Evolutionary conservation across 2,797 vertebrate genomes (phyloP), one percentile per base, ranked within the genome.

Genomic region (Siniperca undulata): DNA sequence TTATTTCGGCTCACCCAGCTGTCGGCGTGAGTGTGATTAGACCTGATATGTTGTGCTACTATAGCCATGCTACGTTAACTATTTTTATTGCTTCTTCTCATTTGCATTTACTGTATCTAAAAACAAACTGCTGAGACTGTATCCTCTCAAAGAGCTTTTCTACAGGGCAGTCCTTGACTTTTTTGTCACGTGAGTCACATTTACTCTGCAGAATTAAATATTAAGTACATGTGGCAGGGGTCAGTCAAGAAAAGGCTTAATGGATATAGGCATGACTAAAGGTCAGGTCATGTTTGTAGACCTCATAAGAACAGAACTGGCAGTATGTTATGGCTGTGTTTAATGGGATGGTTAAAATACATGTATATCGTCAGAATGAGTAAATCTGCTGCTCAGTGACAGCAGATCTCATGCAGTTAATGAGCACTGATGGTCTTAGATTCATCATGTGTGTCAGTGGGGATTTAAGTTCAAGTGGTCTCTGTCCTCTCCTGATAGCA

Each of bases 1-100:
- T 13, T 95, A 94, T 90, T 97, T 95, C 55, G 95, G 95, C 79
- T 72, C 92, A n/a, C 93, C 93, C 55, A 92, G 22, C 66, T 97
- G 96, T 86, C 95, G 94, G 38, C 27, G 93, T 97, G 89, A 97
- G 96, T 96, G 36, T 78, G 22, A 83, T 85, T 84, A 70, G 36
- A 72, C 24, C 36, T 55, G 48, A 88, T 73, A 44, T 65, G 44
- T 72, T 74, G 22, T 77, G 65, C 62, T 70, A 14, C 27, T 59
- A 12, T 46, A 53, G 3, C 66, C 59, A 8, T 61, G 75, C 58
- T 61, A 50, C 81, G 64, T 74, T 72, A 81, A 82, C 42, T 70
- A 19, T 40, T 81, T 81, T 79, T 53, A 60, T 76, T 52, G 24
- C 36, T 46, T 78, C 59, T 72, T 59, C 53, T 65, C 6, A 65